These are phyloP conservation scores for Euschistus heros DNA, from an alignment of 1,140 invertebrate genomes.

Conservation along the genomic window DNA sequence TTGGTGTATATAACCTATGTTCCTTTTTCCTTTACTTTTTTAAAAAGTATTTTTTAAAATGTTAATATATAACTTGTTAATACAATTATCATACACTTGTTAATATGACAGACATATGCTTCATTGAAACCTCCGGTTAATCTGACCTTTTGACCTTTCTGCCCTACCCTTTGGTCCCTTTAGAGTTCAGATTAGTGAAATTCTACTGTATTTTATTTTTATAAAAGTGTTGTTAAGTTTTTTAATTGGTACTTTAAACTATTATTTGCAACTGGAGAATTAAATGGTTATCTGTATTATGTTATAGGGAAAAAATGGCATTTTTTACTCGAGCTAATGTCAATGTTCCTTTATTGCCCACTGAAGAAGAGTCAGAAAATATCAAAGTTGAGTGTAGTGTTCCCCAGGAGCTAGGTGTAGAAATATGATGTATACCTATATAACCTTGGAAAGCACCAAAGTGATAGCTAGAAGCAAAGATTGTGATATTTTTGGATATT, in stretches of 20 bases:
- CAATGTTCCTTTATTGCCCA: constrained; percentile 62
- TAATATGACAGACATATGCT: too few relatives aligned
- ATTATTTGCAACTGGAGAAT: too few relatives aligned
- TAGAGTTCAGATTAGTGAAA: too few relatives aligned
- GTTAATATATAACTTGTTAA: too few relatives aligned
- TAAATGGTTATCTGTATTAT: not conserved
- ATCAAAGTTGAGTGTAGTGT: constrained; percentile 4
- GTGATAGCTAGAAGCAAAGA: constrained; percentile 23
- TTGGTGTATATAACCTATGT: too few relatives aligned
- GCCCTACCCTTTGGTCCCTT: not conserved
- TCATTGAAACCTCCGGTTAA: too few relatives aligned
- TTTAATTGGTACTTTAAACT: too few relatives aligned
- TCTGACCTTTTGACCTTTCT: too few relatives aligned
- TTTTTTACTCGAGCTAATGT: constrained; percentile 78
- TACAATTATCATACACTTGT: too few relatives aligned
- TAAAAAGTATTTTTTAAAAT: too few relatives aligned
- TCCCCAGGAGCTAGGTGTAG: constrained; percentile 9
- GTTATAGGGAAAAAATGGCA: constrained; percentile 81
- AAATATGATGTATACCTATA: constrained; percentile 11
- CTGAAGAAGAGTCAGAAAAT: constrained; percentile 38
- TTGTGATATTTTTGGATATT: constrained; percentile 23
- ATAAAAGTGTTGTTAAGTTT: not conserved
- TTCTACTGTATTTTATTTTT: not conserved
- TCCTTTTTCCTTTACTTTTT: too few relatives aligned
- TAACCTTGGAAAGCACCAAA: constrained; percentile 21